Base-by-base conservation (phyloP, 53 echinoderm and acorn worm species). In the Holothuria scabra region DNA sequence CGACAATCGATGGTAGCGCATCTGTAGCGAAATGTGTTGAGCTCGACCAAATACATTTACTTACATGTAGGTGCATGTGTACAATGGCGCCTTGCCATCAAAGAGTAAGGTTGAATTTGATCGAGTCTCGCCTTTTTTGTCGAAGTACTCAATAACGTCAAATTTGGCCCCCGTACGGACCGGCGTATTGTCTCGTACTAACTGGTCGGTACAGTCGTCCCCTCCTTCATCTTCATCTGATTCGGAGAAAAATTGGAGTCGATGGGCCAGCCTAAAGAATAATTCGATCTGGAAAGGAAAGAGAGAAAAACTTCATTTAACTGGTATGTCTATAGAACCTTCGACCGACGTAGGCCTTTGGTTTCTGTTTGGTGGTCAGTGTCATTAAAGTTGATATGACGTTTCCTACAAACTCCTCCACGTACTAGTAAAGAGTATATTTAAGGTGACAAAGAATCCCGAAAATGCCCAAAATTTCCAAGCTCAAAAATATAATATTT, bases 21-120 rank as follows among this genome's bases (percentile, higher is more conserved):
- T n/a, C 44, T 44, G 44, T 10, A 44, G 10, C 44, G 44, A 10
- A 7, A 10, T 7, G 5, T 44, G 5, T 44, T 44, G 10, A 44
- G 5, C 44, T 44, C 5, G 5, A 10, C 5, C 5, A 44, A 10
- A 5, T 44, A 44, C 44, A 7, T 44, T 16, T 19, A 72, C 72
- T 72, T 22, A 72, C 72, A 72, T 72, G 48, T 72, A 48, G 8
- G 72, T 72, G 24, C 72, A 72, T 3, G 72, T 72, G 34, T 72
- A 72, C 10, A 25, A 44, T 6, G 72, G 72, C 11, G 72, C 48
- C 8, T 19, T 23, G 12, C 72, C 72, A 46, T 28, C 72, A 21
- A 72, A 72, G 10, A 72, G 26, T 22, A 48, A 48, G 7, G 22
- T 72, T 21, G 22, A 22, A 22, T 34, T 28, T 34, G 46, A n/a